phyloP scores from a whole-genome alignment of 2,888 invertebrate genomes.

The Peribatodes rhomboidaria region DNA sequence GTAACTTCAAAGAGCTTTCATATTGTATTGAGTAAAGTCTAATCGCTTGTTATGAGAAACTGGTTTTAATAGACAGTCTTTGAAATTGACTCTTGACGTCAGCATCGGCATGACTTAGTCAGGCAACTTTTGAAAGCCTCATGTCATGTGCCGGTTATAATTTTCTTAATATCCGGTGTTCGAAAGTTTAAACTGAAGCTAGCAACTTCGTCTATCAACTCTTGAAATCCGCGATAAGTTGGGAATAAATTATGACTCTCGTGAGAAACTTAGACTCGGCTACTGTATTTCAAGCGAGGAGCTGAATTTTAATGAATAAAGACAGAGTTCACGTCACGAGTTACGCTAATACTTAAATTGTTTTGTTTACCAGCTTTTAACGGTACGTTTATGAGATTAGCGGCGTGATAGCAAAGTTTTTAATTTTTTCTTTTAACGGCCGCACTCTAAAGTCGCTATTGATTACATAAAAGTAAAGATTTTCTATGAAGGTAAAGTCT shows the following conservation, averaged over 20 bases:
- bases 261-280: background rate
- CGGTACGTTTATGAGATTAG: no score
- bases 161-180: slow-evolving; percentile 26
- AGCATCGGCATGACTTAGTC: background rate
- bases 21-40: background rate
- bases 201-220: slow-evolving; percentile 10
- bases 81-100: slow-evolving; percentile 10
- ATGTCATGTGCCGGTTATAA: slow-evolving; percentile 17
- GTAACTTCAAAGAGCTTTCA: background rate
- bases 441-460: no score
- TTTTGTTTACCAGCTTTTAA: no score
- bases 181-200: slow-evolving; percentile 11
- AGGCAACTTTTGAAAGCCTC: slow-evolving; percentile 10
- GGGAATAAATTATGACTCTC: slow-evolving; percentile 3
- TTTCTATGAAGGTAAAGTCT: no score
- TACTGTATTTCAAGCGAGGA: background rate
- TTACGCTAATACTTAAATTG: no score
- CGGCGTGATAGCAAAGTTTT: no score
- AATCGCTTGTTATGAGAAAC: slow-evolving; percentile 1
- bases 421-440: no score
- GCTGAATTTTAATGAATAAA: background rate
- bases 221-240: slow-evolving; percentile 10
- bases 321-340: background rate
- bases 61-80: background rate
- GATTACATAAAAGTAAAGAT: no score